Evolutionary conservation across 1,140 invertebrate species (phyloP).

Genomic region (Drosophila repletoides): DNA sequence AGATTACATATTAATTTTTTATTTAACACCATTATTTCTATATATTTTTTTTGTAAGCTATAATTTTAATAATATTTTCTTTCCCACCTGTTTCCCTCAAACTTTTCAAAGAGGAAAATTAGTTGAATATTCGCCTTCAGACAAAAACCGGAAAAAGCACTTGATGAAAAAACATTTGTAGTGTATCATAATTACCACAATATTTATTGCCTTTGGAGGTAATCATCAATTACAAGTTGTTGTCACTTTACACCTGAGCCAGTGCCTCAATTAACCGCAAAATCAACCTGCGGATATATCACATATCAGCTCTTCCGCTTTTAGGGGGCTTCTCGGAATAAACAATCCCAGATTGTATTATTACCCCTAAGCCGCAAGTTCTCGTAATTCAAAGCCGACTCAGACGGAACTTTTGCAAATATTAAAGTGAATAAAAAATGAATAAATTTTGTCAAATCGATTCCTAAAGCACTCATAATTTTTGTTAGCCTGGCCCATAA

Average conservation of each 20-base stretch:
- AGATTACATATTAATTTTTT: no score
- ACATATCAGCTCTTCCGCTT: constrained; percentile 47
- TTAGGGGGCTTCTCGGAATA: constrained; percentile 35
- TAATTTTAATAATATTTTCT: no score
- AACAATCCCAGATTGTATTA: constrained; percentile 1
- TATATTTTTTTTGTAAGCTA: no score
- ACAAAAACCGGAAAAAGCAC: no score
- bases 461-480: constrained; percentile 27
- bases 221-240: neutral
- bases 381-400: constrained; percentile 6
- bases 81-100: no score
- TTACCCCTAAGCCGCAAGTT: constrained; percentile 12
- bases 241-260: constrained; percentile 55
- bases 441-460: constrained; percentile 24
- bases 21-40: no score
- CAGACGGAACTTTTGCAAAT: neutral
- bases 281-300: constrained; percentile 24
- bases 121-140: no score
- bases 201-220: neutral
- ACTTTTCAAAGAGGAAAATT: no score
- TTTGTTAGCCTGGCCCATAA: constrained; percentile 29
- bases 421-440: neutral
- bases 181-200: neutral
- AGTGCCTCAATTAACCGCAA: constrained; percentile 64
- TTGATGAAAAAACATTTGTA: neutral